These are phyloP conservation scores for Forbesichthys papilliferus DNA, from an alignment of 2,113 vertebrate genomes.

Conservation along the genomic window DNA sequence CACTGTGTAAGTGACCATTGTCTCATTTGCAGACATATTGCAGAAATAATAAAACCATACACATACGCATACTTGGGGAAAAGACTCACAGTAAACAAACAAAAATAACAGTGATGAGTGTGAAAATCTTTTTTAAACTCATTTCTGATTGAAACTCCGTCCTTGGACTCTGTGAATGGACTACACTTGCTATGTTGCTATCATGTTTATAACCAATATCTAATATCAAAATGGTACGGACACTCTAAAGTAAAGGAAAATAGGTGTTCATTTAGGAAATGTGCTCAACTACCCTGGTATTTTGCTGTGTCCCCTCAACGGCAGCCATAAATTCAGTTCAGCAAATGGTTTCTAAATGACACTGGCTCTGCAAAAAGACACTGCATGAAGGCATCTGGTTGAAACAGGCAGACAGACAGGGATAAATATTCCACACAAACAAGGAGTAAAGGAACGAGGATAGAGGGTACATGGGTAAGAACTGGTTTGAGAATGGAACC, in stretches of 20 bases:
- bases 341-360: slow-evolving; percentile 76
- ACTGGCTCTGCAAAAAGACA: slow-evolving; percentile 75
- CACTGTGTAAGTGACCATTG: slow-evolving; percentile 34
- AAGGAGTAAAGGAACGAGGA: slow-evolving; percentile 17
- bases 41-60: slow-evolving; percentile 28
- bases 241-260: slow-evolving; percentile 27
- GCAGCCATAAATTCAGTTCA: slow-evolving; percentile 70
- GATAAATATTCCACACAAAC: slow-evolving; percentile 58
- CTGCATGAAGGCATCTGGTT: slow-evolving; percentile 62
- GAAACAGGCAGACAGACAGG: slow-evolving; percentile 66
- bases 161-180: slow-evolving; percentile 42
- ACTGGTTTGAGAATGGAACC: slow-evolving; percentile 27
- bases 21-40: slow-evolving; percentile 34
- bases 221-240: slow-evolving; percentile 28
- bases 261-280: slow-evolving; percentile 67
- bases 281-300: slow-evolving; percentile 68
- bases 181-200: neutral
- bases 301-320: slow-evolving; percentile 69
- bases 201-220: slow-evolving; percentile 4
- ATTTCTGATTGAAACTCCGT: slow-evolving; percentile 41
- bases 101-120: slow-evolving; percentile 30
- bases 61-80: slow-evolving; percentile 26
- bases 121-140: slow-evolving; percentile 22
- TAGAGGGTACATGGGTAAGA: no score
- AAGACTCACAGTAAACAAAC: slow-evolving; percentile 11